These are phyloP conservation scores for Pithys albifrons DNA, from an alignment of 2,113 vertebrate species.

Conservation along the genomic window DNA sequence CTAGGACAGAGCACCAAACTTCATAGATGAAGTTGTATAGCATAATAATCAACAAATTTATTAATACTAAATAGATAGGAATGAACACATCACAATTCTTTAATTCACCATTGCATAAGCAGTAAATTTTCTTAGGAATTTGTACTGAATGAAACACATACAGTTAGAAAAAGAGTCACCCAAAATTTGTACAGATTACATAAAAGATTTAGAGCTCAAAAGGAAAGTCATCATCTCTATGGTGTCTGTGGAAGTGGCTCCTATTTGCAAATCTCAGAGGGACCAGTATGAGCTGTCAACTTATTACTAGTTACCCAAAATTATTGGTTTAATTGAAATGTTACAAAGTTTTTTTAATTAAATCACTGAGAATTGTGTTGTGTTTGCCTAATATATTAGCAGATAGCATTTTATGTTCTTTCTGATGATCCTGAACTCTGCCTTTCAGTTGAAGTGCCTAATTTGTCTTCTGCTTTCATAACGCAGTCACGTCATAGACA, in stretches of 20 bases:
- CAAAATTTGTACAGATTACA: background rate
- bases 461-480: background rate
- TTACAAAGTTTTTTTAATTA: background rate
- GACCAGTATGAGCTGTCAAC: background rate
- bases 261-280: background rate
- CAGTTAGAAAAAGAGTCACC: background rate
- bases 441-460: background rate
- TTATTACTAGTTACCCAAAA: background rate
- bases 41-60: background rate
- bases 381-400: background rate
- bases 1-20: background rate
- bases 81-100: background rate
- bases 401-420: background rate
- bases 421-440: background rate
- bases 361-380: background rate
- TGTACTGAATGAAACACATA: background rate
- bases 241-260: background rate
- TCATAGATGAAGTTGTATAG: background rate
- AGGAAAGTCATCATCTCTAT: background rate
- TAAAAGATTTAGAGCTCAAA: background rate
- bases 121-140: background rate
- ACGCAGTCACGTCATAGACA: background rate
- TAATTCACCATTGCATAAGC: background rate
- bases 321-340: background rate
- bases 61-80: background rate